Base-by-base conservation (phyloP, 2,888 invertebrate species). In the Drosophila ezoana region DNA sequence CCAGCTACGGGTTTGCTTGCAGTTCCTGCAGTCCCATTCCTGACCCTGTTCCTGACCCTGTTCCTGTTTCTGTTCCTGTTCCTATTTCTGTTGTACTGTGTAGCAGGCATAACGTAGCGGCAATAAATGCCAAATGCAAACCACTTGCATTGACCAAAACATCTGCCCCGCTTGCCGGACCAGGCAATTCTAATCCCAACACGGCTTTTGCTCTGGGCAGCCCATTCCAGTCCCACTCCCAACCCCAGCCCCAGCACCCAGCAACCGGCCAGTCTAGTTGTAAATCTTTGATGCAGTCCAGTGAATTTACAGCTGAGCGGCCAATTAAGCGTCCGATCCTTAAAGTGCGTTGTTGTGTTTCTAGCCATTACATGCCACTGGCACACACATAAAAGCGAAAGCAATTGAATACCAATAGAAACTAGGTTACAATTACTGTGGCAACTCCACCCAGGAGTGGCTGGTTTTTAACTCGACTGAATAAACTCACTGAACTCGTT, bases 81-180 rank as follows among this genome's bases (percentile, higher is more conserved):
- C 28, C 9, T 8, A 18, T 44, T 53, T n/a, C 51, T 41, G 41
- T 32, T 28, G 33, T 41, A 16, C 47, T 37, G 38, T 41, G 20
- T 11, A 16, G 28, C 52, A 16, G 51, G 48, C 58, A 64, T 41
- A 57, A 75, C 64, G 60, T 53, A 51, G 67, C 69, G 51, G 75
- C 87, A 81, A 88, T 83, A 88, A 83, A 83, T 83, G 83, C 83
- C 89, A 88, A 86, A 83, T 83, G 87, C 83, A 88, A 88, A 70
- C 67, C 66, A 58, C 70, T 70, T 67, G 54, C 60, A 77, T 53
- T 16, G 47, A 44, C 87, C 81, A 58, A 74, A 88, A 83, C 88
- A 88, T 73, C 88, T 86, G 88, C 48, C 52, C 58, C 32, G 18
- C 40, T 32, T 6, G 9, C 28, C 28, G 32, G 32, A 4, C 14